Percentiles rank a stretch among this genome's conserved stretches.
Evolutionary conservation across 2,113 vertebrate species (phyloP).

Genomic region (Syrmaticus mikado): DNA sequence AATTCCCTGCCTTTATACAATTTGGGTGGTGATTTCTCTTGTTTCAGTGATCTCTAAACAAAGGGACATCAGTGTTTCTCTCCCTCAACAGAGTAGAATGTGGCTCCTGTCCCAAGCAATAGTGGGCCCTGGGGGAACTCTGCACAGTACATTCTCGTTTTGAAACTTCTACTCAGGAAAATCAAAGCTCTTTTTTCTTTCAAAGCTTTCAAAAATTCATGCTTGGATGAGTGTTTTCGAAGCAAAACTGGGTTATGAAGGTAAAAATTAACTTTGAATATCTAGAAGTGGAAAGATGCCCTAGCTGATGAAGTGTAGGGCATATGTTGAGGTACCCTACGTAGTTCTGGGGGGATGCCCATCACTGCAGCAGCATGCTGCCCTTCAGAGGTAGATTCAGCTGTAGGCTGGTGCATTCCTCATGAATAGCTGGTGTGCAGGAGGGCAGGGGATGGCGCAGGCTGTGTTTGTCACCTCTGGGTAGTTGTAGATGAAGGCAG

Average conservation of each 20-base stretch:
- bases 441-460: background rate
- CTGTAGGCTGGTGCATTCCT: background rate
- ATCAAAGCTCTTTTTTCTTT: background rate
- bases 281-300: background rate
- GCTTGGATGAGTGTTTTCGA: background rate
- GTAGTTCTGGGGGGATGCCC: background rate
- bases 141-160: background rate
- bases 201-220: background rate
- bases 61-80: background rate
- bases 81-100: background rate
- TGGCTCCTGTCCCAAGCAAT: background rate
- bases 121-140: background rate
- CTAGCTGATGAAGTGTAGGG: background rate
- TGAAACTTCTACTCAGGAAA: background rate
- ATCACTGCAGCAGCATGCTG: background rate
- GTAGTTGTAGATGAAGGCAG: background rate
- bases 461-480: background rate
- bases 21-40: background rate
- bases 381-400: background rate
- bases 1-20: background rate
- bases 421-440: background rate
- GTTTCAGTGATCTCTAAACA: background rate
- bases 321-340: rapidly evolving
- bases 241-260: background rate
- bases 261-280: background rate